Evolutionary conservation across 1,140 invertebrate genomes (phyloP).

Genomic region (Aricia agestis): DNA sequence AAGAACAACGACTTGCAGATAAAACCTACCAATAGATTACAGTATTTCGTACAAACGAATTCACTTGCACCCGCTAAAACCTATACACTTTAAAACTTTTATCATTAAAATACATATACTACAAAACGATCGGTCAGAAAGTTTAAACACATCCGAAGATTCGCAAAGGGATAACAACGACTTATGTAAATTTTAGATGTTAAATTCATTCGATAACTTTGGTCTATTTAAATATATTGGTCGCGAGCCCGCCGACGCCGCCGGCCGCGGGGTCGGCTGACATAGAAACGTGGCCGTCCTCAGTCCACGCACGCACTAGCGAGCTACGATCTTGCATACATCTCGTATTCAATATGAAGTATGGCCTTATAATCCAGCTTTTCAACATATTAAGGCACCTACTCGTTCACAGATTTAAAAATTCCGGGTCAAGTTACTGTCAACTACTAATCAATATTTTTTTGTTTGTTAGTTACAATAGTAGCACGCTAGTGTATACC

Average conservation of each 20-base stretch:
- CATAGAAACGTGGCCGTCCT: background rate
- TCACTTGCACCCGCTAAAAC: conserved; percentile 57
- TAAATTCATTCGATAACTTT: conserved; percentile 64
- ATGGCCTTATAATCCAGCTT: no score
- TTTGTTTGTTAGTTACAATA: no score
- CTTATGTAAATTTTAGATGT: conserved; percentile 41
- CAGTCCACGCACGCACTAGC: background rate
- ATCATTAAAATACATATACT: conserved; percentile 64
- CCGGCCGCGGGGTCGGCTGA: background rate
- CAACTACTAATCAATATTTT: no score
- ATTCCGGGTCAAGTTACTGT: no score
- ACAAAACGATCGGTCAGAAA: conserved; percentile 60
- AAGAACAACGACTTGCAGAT: conserved; percentile 11
- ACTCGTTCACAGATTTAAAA: no score
- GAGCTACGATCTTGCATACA: background rate
- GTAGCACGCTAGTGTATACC: background rate
- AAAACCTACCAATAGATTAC: conserved; percentile 35
- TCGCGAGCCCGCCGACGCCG: conserved; percentile 18
- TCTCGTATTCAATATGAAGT: no score
- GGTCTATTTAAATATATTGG: conserved; percentile 50
- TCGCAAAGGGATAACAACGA: conserved; percentile 32
- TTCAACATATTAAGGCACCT: no score
- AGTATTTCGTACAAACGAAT: conserved; percentile 60
- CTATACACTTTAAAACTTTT: conserved; percentile 60
- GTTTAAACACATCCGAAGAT: conserved; percentile 45